These are phyloP conservation scores for Tragopan temminckii DNA, from an alignment of 2,797 vertebrate genomes.

Conservation along the genomic window DNA sequence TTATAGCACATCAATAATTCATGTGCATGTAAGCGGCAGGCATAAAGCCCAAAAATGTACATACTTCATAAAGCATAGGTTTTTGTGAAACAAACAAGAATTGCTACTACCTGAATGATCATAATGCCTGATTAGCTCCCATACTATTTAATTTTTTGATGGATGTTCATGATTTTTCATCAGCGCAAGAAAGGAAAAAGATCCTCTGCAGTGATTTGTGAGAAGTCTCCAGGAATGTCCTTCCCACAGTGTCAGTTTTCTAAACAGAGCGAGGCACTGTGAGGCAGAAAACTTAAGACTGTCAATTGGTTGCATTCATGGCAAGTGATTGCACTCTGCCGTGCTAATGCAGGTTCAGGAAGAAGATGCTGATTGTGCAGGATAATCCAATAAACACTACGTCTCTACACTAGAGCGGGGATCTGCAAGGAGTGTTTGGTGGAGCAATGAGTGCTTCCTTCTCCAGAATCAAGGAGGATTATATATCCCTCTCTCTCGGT, in stretches of 20 bases:
- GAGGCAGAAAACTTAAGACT: background rate
- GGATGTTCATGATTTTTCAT: background rate
- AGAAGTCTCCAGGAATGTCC: background rate
- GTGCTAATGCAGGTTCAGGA: background rate
- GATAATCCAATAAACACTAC: background rate
- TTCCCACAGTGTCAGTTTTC: background rate
- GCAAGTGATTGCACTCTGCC: background rate
- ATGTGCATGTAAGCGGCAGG: conserved; percentile 37
- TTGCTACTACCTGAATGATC: conserved; percentile 14
- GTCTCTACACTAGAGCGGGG: background rate
- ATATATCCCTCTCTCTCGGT: fast-evolving
- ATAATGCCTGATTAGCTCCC: conserved; percentile 29
- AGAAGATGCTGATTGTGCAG: background rate
- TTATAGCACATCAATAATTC: conserved; percentile 67
- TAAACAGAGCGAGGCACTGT: background rate
- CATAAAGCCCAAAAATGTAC: conserved; percentile 36
- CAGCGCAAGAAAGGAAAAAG: background rate
- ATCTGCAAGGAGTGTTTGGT: background rate
- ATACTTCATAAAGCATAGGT: conserved; percentile 33
- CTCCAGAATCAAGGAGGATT: background rate
- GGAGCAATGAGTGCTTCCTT: background rate
- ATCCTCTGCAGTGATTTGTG: background rate
- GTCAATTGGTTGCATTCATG: background rate
- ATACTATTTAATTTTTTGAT: conserved; percentile 44
- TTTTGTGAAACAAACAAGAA: conserved; percentile 53